Evolutionary conservation across 2,888 invertebrate species (phyloP).

Genomic region (Diarsia rubi): DNA sequence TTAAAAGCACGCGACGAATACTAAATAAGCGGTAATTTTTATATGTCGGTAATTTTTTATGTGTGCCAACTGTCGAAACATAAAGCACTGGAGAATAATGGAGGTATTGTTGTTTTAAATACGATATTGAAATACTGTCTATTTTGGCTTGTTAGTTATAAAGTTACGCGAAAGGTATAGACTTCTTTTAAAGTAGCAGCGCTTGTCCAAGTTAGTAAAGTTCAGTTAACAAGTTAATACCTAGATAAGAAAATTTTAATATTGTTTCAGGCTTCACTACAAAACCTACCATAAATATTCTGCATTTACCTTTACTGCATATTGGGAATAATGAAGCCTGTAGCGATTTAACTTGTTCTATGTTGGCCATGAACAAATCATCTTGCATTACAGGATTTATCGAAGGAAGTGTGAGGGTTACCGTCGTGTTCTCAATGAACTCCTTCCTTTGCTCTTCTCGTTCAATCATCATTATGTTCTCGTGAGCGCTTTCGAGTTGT

Average conservation of each 20-base stretch:
- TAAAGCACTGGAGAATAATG: neutral
- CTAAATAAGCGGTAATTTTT: conserved; percentile 13
- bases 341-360: conserved; percentile 92
- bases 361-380: conserved; percentile 83
- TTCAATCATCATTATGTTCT: conserved; percentile 84
- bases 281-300: conserved; percentile 30
- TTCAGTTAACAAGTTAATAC: conserved; percentile 9
- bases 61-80: conserved; percentile 7
- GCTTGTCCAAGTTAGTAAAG: conserved; percentile 2
- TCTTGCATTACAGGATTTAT: conserved; percentile 84
- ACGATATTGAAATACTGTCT: neutral
- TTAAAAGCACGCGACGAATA: conserved; percentile 41
- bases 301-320: conserved; percentile 86
- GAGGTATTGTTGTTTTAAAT: conserved; percentile 16
- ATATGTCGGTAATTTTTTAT: conserved; percentile 14
- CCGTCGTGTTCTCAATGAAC: conserved; percentile 81
- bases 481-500: conserved; percentile 83
- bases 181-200: neutral
- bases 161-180: neutral
- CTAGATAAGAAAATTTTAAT: neutral
- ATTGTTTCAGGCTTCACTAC: neutral
- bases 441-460: conserved; percentile 83
- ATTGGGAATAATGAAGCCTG: conserved; percentile 93
- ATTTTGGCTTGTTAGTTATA: neutral
- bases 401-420: conserved; percentile 82